These are phyloP conservation scores for Anoura caudifer DNA, from an alignment of 2,113 vertebrate species.

Conservation along the genomic window DNA sequence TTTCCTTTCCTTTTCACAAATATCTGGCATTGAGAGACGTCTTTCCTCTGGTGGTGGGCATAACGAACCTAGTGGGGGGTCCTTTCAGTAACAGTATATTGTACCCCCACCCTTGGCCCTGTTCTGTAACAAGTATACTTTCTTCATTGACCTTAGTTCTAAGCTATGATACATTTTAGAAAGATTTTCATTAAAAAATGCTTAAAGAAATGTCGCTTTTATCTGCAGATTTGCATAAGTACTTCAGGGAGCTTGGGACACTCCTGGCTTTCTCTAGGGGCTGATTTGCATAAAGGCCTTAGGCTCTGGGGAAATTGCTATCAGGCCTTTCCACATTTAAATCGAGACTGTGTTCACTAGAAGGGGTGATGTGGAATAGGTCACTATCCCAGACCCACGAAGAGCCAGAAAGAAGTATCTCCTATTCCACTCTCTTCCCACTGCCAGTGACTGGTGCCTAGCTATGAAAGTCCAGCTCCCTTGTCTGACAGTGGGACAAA, in stretches of 20 bases:
- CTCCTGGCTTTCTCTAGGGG: background rate
- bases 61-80: too few relatives aligned
- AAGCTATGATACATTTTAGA: background rate
- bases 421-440: background rate
- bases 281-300: background rate
- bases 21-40: too few relatives aligned
- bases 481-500: background rate
- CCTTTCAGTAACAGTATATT: too few relatives aligned
- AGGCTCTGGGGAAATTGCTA: background rate
- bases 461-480: background rate
- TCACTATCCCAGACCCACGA: background rate
- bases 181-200: slow-evolving; percentile 7
- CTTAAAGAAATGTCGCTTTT: background rate
- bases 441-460: background rate
- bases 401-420: background rate
- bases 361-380: background rate
- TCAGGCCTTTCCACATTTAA: background rate
- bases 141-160: slow-evolving; percentile 15
- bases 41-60: too few relatives aligned
- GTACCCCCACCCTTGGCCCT: too few relatives aligned
- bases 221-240: background rate
- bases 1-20: too few relatives aligned
- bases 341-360: background rate
- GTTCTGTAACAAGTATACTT: background rate
- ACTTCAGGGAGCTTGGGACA: background rate